A percentile compares a stretch with the other conserved stretches of the same genome.
phyloP scores from a whole-genome alignment of 2,113 vertebrate species.

The Cephalopholis sonnerati region DNA sequence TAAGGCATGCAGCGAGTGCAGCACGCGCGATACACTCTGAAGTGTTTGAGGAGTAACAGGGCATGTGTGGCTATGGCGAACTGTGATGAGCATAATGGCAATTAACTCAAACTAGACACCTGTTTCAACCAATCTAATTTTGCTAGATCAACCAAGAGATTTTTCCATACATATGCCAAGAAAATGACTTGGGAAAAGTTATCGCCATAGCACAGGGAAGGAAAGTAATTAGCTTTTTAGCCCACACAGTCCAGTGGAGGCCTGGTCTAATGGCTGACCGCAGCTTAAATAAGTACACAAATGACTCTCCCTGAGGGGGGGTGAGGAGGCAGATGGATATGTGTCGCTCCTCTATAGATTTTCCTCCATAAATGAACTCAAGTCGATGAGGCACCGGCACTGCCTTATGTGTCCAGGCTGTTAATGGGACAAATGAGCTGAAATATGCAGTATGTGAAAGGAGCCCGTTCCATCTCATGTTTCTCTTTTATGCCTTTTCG shows the following conservation, averaged over 20 bases:
- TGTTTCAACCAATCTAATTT: slow-evolving; percentile 47
- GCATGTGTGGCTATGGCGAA: slow-evolving; percentile 41
- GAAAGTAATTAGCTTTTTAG: slow-evolving; percentile 74
- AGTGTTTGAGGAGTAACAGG: slow-evolving; percentile 21
- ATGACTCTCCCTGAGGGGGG: slow-evolving; percentile 71
- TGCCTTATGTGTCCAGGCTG: slow-evolving; percentile 71
- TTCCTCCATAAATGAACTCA: slow-evolving; percentile 83
- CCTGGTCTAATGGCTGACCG: slow-evolving; percentile 72
- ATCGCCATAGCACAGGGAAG: slow-evolving; percentile 45
- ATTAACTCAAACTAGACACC: slow-evolving; percentile 46
- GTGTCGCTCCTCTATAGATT: slow-evolving; percentile 83
- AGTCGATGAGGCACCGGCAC: slow-evolving; percentile 78
- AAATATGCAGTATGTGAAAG: slow-evolving; percentile 70
- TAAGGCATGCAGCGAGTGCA: slow-evolving; percentile 18
- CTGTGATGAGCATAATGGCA: slow-evolving; percentile 40
- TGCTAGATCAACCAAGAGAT: slow-evolving; percentile 44
- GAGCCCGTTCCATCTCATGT: slow-evolving; percentile 75
- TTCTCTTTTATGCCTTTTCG: slow-evolving; percentile 77
- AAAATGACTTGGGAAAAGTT: slow-evolving; percentile 64
- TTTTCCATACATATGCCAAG: slow-evolving; percentile 41
- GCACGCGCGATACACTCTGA: slow-evolving; percentile 24
- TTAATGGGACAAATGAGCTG: slow-evolving; percentile 83
- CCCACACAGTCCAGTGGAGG: slow-evolving; percentile 63
- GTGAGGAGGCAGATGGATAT: slow-evolving; percentile 78
- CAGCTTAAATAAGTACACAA: slow-evolving; percentile 83